phyloP scores from a whole-genome alignment of 2,888 invertebrate species.

The Scotopteryx bipunctaria region DNA sequence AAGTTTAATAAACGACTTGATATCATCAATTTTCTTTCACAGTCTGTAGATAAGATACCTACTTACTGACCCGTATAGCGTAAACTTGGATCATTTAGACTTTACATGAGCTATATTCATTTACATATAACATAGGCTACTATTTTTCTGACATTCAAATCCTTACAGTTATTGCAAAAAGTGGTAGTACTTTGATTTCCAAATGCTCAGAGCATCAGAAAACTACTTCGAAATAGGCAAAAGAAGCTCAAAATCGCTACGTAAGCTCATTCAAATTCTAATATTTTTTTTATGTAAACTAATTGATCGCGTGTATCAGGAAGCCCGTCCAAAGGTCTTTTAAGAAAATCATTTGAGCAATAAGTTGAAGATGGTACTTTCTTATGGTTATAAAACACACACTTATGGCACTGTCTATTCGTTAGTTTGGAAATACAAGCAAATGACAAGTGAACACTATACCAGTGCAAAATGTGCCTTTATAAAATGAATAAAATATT shows the following conservation, averaged over 20 bases:
- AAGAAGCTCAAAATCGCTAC: slow-evolving; percentile 4
- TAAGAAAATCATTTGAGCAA: slow-evolving; percentile 63
- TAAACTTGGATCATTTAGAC: too few species aligned
- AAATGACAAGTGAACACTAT: slow-evolving; percentile 30
- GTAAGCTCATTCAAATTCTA: slow-evolving; percentile 35
- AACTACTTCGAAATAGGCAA: slow-evolving; percentile 4
- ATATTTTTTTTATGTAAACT: slow-evolving; percentile 28
- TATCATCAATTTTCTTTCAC: too few species aligned
- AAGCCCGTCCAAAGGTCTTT: slow-evolving; percentile 66
- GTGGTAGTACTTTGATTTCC: slow-evolving; percentile 1
- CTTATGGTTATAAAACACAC: slow-evolving; percentile 45
- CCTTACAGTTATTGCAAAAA: not conserved
- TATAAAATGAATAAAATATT: not conserved
- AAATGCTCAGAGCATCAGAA: slow-evolving; percentile 7
- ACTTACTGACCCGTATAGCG: too few species aligned
- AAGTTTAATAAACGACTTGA: too few species aligned
- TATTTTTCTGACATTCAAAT: not conserved
- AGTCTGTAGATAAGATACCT: too few species aligned
- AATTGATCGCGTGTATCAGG: slow-evolving; percentile 61
- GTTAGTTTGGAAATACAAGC: slow-evolving; percentile 59
- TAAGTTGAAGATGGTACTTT: slow-evolving; percentile 51
- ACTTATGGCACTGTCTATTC: slow-evolving; percentile 78
- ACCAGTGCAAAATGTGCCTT: slow-evolving; percentile 8
- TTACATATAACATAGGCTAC: not conserved
- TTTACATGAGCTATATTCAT: not conserved